These are phyloP conservation scores for Heliothis subflexa DNA, from an alignment of 1,140 invertebrate genomes.

Conservation along the genomic window DNA sequence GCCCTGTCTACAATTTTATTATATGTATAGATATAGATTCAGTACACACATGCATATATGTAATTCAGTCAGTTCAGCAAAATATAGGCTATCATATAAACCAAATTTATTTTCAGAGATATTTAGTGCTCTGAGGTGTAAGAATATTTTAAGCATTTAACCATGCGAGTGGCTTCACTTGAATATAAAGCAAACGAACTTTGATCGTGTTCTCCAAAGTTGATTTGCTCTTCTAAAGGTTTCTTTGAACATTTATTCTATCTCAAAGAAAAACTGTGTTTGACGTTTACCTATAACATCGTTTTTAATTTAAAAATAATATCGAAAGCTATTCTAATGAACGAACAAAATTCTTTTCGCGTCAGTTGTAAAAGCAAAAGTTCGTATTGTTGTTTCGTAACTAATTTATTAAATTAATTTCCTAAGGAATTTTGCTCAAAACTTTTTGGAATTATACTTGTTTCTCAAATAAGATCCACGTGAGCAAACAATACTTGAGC, in stretches of 20 bases:
- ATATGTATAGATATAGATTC: too few species aligned
- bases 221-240: background rate
- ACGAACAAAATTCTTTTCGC: slow-evolving; percentile 66
- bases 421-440: slow-evolving; percentile 62
- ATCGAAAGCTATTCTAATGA: slow-evolving; percentile 58
- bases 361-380: slow-evolving; percentile 65
- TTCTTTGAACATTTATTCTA: background rate
- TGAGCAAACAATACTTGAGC: slow-evolving; percentile 73
- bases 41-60: background rate
- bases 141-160: background rate
- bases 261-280: slow-evolving; percentile 8
- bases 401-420: slow-evolving; percentile 82
- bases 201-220: slow-evolving; percentile 24
- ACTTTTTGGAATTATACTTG: slow-evolving; percentile 77
- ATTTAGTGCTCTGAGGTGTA: background rate
- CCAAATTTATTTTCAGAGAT: background rate
- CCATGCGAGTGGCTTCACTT: slow-evolving; percentile 1
- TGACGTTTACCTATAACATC: slow-evolving; percentile 5
- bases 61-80: background rate
- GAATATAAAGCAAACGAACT: slow-evolving; percentile 18
- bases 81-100: background rate
- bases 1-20: too few species aligned
- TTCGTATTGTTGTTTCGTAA: slow-evolving; percentile 69
- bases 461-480: slow-evolving; percentile 70
- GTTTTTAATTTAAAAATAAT: slow-evolving; percentile 36